These are phyloP conservation scores for Pristionchus mayeri DNA, from an alignment of 2,888 invertebrate species.

Conservation along the genomic window DNA sequence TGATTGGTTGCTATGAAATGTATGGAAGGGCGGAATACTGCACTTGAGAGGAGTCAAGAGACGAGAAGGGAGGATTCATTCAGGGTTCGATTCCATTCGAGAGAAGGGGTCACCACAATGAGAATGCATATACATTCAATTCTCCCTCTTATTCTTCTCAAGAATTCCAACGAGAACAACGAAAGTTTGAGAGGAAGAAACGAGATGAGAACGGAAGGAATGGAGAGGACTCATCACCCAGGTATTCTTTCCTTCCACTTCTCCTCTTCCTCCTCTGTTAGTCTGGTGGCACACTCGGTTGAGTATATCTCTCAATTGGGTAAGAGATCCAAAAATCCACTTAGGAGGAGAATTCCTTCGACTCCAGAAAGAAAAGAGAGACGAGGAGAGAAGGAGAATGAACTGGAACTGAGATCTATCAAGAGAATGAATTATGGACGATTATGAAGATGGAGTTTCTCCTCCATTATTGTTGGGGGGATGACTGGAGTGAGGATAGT, in stretches of 20 bases:
- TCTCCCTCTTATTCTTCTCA: too few species aligned
- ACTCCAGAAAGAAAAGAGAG: not conserved
- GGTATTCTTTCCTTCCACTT: not conserved
- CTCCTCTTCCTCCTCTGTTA: not conserved
- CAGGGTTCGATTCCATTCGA: not conserved
- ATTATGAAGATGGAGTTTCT: not conserved
- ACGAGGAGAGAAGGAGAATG: not conserved
- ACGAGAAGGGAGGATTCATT: not conserved
- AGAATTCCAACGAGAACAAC: too few species aligned
- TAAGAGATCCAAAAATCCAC: conserved; percentile 42
- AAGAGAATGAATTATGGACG: not conserved
- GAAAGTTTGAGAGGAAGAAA: not conserved
- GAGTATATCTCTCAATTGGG: conserved; percentile 35
- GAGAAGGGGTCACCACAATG: not conserved
- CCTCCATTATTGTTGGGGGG: too few species aligned
- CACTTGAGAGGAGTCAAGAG: conserved; percentile 8
- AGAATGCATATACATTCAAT: too few species aligned
- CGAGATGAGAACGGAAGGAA: not conserved
- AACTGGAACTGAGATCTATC: not conserved
- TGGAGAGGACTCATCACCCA: not conserved
- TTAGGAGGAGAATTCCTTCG: conserved; percentile 33
- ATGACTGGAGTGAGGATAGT: too few species aligned
- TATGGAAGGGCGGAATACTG: conserved; percentile 11
- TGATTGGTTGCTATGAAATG: conserved; percentile 37
- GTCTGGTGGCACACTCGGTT: conserved; percentile 1